phyloP scores from a whole-genome alignment of 1,140 invertebrate species.

The Pseudoatta argentina region DNA sequence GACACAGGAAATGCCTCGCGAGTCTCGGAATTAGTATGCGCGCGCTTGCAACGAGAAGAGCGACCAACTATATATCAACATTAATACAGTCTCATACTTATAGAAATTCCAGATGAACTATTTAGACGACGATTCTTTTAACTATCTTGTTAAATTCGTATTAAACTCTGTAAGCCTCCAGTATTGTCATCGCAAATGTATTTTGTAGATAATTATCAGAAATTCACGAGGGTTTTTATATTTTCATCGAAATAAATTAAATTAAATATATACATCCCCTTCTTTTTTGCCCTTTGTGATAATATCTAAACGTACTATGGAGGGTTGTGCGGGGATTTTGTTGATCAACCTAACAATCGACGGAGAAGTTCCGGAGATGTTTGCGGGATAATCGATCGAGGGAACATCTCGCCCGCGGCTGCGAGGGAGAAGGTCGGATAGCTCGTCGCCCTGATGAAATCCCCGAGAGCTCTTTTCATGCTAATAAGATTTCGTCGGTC shows the following conservation, averaged over 20 bases:
- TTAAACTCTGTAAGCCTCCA: conserved; percentile 6
- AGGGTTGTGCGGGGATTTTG: not conserved
- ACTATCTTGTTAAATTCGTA: conserved; percentile 27
- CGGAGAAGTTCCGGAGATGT: conserved; percentile 39
- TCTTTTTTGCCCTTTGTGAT: not conserved
- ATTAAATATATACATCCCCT: no score
- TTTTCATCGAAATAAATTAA: no score
- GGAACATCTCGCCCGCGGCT: conserved; percentile 29
- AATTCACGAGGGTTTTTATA: not conserved
- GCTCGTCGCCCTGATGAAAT: conserved; percentile 63
- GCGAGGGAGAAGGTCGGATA: conserved; percentile 21
- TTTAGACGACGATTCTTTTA: conserved; percentile 13
- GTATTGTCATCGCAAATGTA: not conserved
- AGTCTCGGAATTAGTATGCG: conserved; percentile 35
- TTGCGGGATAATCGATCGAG: conserved; percentile 57
- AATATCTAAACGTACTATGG: not conserved
- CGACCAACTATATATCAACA: not conserved
- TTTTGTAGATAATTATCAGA: not conserved
- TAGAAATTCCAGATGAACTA: conserved; percentile 38
- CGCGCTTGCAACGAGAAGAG: not conserved
- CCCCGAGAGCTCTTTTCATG: conserved; percentile 71
- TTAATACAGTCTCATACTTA: conserved; percentile 17
- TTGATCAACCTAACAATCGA: conserved; percentile 30
- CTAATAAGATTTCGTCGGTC: conserved; percentile 70
- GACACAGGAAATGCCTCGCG: conserved; percentile 3